These are phyloP conservation scores for Chamaetylas fuelleborni DNA, from an alignment of 2,113 vertebrate species.

Conservation along the genomic window DNA sequence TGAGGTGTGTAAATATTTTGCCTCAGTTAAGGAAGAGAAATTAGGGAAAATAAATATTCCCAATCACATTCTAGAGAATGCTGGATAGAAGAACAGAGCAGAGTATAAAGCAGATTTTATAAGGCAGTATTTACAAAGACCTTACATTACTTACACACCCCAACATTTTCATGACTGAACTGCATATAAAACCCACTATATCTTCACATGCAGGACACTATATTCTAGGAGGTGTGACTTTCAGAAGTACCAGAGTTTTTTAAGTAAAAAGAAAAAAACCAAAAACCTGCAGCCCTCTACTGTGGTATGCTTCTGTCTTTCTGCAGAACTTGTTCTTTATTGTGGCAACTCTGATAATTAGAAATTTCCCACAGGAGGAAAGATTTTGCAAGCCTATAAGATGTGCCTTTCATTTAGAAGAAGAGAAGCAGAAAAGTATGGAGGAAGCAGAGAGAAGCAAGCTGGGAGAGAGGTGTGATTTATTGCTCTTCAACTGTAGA, in stretches of 20 bases:
- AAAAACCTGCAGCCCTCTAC: neutral
- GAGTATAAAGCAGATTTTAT: neutral
- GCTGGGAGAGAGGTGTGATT: neutral
- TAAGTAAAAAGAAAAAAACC: neutral
- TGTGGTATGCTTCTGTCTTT: neutral
- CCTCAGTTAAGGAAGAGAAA: neutral
- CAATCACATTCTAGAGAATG: neutral
- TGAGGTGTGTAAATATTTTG: neutral
- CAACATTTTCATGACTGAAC: neutral
- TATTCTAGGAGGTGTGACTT: neutral
- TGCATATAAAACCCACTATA: neutral
- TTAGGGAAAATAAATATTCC: neutral
- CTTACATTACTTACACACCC: neutral
- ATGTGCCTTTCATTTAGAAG: neutral
- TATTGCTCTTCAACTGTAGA: neutral
- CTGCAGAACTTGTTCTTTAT: neutral
- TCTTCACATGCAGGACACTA: neutral
- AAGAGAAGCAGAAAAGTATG: neutral
- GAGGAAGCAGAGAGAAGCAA: neutral
- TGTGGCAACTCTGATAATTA: neutral
- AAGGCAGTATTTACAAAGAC: neutral
- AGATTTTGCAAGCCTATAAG: neutral
- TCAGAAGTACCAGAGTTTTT: neutral
- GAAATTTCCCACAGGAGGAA: neutral
- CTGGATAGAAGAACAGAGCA: neutral